Conservation (phyloP, 1,140 invertebrate genomes). For the Cyclargus thomasi region DNA sequence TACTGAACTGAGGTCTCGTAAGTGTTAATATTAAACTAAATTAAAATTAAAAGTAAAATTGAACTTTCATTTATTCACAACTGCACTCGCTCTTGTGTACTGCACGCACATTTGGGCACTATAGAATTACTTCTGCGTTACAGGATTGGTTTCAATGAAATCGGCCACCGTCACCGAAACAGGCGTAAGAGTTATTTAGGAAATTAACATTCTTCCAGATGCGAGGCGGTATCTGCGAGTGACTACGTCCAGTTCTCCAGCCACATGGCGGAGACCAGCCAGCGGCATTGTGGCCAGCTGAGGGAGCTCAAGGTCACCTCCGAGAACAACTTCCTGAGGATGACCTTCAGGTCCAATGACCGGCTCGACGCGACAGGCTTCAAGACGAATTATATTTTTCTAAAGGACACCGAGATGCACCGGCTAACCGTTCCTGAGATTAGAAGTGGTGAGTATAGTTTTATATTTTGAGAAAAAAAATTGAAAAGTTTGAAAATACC, state of each 20-base stretch:
- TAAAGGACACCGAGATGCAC: slow-evolving; percentile 67
- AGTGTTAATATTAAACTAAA: no score
- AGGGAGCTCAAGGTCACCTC: slow-evolving; percentile 87
- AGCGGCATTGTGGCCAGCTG: slow-evolving; percentile 88
- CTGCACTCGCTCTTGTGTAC: no score
- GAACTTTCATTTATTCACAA: no score
- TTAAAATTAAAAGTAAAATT: no score
- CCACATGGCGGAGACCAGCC: slow-evolving; percentile 89
- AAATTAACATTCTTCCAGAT: slow-evolving; percentile 79
- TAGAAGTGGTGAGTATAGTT: slow-evolving; percentile 39
- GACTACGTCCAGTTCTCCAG: slow-evolving; percentile 97
- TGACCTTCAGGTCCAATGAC: slow-evolving; percentile 95
- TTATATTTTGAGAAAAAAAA: background rate
- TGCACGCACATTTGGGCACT: no score
- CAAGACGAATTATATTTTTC: slow-evolving; percentile 90
- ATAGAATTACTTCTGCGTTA: no score
- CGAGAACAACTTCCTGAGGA: slow-evolving; percentile 92
- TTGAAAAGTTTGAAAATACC: background rate
- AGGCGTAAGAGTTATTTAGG: no score
- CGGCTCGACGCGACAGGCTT: slow-evolving; percentile 94
- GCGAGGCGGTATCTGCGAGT: slow-evolving; percentile 88
- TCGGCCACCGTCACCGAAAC: no score
- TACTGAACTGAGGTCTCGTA: no score
- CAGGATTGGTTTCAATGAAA: no score
- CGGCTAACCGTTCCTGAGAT: slow-evolving; percentile 53